Base-by-base conservation (phyloP, 2,797 vertebrate genomes). In the Sylvilagus floridanus region DNA sequence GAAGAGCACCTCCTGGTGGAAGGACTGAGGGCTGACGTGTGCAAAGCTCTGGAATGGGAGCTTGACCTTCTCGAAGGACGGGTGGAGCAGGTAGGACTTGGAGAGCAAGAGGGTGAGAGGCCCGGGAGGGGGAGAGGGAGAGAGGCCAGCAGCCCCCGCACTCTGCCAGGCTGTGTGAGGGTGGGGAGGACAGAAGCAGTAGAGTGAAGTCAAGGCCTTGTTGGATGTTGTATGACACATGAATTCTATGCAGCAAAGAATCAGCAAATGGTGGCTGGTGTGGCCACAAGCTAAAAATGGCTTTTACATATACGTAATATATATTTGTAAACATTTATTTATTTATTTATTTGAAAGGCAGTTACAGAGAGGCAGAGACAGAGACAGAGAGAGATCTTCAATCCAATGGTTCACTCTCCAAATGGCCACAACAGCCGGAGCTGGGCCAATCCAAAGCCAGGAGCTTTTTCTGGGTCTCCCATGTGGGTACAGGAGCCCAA, bases 11-110 rank as follows among this genome's bases (percentile, higher is more conserved):
- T 75, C 73, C 37, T 28, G 73, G 65, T 2, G 12, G n/a, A 63
- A 66, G 19, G n/a, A 47, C 57, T 77, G 57, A 68, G 26, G 30
- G 57, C 42, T 69, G 22, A 65, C 19, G 35, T 17, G n/a, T 35
- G 21, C 62, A 72, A 57, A 89, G 54, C 16, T 62, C 72, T 50
- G 32, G n/a, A 42, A 42, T 24, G 26, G 52, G 35, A 92, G 62
- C 71, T 52, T 78, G 90, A 77, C 91, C 62, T 84, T 84, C 84
- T 65, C 32, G 76, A 82, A 83, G 76, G 91, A 81, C 77, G n/a
- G 19, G 30, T 19, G 32, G 19, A n/a, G 66, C 19, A 19, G 9
- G 69, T 14, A 50, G 65, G 30, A 42, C 3, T 1, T 32, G 62
- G 54, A 30, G 66, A 78, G 17, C 0, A 68, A 72, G 52, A 66